These are phyloP conservation scores for Sycophila sp. DNA, from an alignment of 1,140 invertebrate genomes.

Conservation along the genomic window DNA sequence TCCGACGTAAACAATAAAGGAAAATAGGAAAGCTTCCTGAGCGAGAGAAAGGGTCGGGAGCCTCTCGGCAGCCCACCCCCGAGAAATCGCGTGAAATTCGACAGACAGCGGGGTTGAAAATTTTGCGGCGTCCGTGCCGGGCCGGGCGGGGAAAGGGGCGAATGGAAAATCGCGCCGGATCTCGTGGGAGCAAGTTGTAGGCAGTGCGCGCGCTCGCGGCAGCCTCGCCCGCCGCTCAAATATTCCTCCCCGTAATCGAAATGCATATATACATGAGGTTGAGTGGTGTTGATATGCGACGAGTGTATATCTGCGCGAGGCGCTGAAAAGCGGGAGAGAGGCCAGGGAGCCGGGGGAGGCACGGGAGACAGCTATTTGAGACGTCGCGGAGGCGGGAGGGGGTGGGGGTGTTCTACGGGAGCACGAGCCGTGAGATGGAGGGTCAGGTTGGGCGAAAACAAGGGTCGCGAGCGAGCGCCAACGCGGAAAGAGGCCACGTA, in stretches of 20 bases:
- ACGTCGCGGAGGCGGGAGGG: not conserved
- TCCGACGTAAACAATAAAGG: conserved; percentile 23
- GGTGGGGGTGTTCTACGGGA: not conserved
- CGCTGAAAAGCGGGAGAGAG: no score
- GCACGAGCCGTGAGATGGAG: not conserved
- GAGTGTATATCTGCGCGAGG: conserved; percentile 27
- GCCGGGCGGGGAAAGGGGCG: not conserved
- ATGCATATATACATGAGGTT: conserved; percentile 53
- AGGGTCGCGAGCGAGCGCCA: conserved; percentile 1
- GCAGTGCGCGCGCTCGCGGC: not conserved
- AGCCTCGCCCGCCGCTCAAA: conserved; percentile 31
- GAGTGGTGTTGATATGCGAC: conserved; percentile 47
- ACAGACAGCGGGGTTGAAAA: not conserved
- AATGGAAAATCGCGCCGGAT: conserved; percentile 26
- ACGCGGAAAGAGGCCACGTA: conserved; percentile 14
- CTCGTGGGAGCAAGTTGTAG: not conserved
- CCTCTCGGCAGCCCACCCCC: not conserved
- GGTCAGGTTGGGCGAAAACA: conserved; percentile 15
- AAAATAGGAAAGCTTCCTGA: not conserved
- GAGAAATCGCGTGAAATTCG: conserved; percentile 13
- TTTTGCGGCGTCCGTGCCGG: not conserved
- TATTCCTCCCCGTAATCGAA: conserved; percentile 50
- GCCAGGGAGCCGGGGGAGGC: not conserved
- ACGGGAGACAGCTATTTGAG: conserved; percentile 34
- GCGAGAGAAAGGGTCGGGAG: not conserved